A percentile compares a stretch with the other conserved stretches of the same genome.
Conservation (phyloP, 1,140 invertebrate genomes). For the Drosophila teissieri region DNA sequence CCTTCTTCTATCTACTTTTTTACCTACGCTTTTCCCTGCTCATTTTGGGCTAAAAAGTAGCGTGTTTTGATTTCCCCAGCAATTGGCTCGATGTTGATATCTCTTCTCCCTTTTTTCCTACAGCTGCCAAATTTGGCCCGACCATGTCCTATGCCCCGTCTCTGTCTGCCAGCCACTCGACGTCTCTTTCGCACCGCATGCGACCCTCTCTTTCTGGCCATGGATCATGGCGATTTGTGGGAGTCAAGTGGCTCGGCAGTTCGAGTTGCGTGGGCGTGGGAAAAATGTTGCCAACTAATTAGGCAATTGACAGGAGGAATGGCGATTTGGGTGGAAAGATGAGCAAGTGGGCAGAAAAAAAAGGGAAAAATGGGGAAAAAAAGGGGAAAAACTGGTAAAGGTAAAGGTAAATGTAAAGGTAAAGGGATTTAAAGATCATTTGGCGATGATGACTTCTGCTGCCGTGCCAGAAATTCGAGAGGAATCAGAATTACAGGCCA, state of each 20-base stretch:
- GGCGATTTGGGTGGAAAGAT: not conserved
- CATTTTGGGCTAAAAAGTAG: constrained; percentile 56
- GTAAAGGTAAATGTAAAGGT: too few species aligned
- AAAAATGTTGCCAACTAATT: constrained; percentile 69
- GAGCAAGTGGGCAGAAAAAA: not conserved
- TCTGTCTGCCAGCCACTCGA: not conserved
- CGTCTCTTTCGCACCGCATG: constrained; percentile 9
- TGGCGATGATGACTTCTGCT: not conserved
- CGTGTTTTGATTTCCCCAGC: constrained; percentile 66
- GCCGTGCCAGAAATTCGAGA: not conserved
- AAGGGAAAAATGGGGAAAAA: too few species aligned
- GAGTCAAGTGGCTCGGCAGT: constrained; percentile 54
- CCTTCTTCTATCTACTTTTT: too few species aligned
- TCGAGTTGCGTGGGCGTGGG: constrained; percentile 68
- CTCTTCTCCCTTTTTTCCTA: not conserved
- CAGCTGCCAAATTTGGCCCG: constrained; percentile 71
- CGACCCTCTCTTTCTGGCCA: constrained; percentile 26
- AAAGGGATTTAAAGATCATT: constrained; percentile 7
- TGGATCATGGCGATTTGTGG: constrained; percentile 66
- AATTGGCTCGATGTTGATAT: constrained; percentile 28
- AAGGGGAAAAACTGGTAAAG: too few species aligned
- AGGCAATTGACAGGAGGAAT: constrained; percentile 43
- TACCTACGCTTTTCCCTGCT: constrained; percentile 9
- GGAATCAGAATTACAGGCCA: too few species aligned
- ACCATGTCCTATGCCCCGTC: constrained; percentile 2